Conservation (phyloP, 2,113 vertebrate species). For the Felis catus region F.catus_Fca126_mat1.0 CM031419.1:126142001-126142500, state of each 20-base stretch:
- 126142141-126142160: background rate
- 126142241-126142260: background rate
- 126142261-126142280: background rate
- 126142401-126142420: constrained; percentile 48
- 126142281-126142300: background rate
- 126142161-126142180: background rate
- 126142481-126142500: constrained; percentile 78
- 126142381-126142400: constrained; percentile 75
- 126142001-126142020: background rate
- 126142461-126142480: constrained; percentile 67
- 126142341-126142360: background rate
- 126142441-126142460: constrained; percentile 45
- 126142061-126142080: rapidly evolving
- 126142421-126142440: constrained; percentile 53
- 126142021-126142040: background rate
- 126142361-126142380: constrained; percentile 41
- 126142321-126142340: constrained; percentile 10
- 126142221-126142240: background rate
- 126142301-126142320: background rate
- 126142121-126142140: background rate
- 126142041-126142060: background rate
- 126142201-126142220: background rate
- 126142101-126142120: no score
- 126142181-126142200: background rate
- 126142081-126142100: background rate